Evolutionary conservation across 2,113 vertebrate genomes (phyloP).

Genomic region (Podiceps cristatus): DNA sequence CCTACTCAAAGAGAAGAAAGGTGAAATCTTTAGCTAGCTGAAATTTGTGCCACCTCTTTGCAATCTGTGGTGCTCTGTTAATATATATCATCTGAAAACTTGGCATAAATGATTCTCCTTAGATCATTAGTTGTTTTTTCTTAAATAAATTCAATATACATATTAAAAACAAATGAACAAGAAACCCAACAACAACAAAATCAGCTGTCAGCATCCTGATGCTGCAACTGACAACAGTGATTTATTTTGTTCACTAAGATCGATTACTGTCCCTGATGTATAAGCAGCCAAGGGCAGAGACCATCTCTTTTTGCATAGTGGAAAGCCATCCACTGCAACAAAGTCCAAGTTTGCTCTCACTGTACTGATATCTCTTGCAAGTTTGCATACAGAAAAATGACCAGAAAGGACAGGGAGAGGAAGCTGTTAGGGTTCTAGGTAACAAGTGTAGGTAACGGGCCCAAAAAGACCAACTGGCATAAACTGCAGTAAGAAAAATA

Average conservation of each 20-base stretch:
- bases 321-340: not conserved
- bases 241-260: slow-evolving; percentile 54
- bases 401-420: not conserved
- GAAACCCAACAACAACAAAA: not conserved
- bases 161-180: not conserved
- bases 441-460: not conserved
- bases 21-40: not conserved
- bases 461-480: not conserved
- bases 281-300: slow-evolving; percentile 38
- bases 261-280: slow-evolving; percentile 27
- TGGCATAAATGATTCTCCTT: not conserved
- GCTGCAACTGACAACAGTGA: slow-evolving; percentile 13
- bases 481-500: not conserved
- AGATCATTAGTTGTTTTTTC: not conserved
- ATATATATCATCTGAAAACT: not conserved
- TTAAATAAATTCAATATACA: not conserved
- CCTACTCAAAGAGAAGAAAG: not conserved
- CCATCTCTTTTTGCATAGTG: not conserved
- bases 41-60: not conserved
- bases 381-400: not conserved
- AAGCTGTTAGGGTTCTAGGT: not conserved
- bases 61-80: not conserved
- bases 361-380: not conserved
- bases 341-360: not conserved
- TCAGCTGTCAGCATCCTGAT: slow-evolving; percentile 11